phyloP scores from a whole-genome alignment of 2,888 invertebrate genomes.

The Noctua janthe region DNA sequence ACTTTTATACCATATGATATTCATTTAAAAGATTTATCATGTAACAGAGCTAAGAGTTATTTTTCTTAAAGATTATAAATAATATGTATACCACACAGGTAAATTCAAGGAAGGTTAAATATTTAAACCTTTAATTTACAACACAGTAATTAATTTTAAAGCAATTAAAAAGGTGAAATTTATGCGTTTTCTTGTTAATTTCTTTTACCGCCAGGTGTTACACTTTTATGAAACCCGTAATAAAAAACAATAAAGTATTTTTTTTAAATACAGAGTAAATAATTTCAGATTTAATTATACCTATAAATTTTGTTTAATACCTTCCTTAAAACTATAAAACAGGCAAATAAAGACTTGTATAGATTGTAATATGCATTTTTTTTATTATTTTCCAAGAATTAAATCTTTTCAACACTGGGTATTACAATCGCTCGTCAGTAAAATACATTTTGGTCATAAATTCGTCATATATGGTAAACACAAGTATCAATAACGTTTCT shows the following conservation, averaged over 20 bases:
- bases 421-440: slow-evolving; percentile 9
- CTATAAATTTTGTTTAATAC: slow-evolving; percentile 59
- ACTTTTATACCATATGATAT: too few relatives aligned
- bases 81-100: neutral
- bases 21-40: too few relatives aligned
- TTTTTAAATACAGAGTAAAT: slow-evolving; percentile 30
- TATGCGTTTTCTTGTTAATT: slow-evolving; percentile 37
- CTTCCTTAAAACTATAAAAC: slow-evolving; percentile 58
- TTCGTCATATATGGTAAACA: slow-evolving; percentile 41
- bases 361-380: slow-evolving; percentile 28
- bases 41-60: neutral
- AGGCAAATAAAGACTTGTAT: slow-evolving; percentile 35
- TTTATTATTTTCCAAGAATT: slow-evolving; percentile 38
- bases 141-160: slow-evolving; percentile 38
- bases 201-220: slow-evolving; percentile 47
- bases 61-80: neutral
- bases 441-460: slow-evolving; percentile 19
- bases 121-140: slow-evolving; percentile 24
- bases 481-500: neutral
- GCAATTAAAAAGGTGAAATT: slow-evolving; percentile 51
- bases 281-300: slow-evolving; percentile 39
- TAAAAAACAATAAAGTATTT: slow-evolving; percentile 45
- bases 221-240: slow-evolving; percentile 53
- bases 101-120: slow-evolving; percentile 25
- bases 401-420: slow-evolving; percentile 22